Evolutionary conservation across 2,797 vertebrate genomes (phyloP).

Genomic region (Liparis tanakae): DNA sequence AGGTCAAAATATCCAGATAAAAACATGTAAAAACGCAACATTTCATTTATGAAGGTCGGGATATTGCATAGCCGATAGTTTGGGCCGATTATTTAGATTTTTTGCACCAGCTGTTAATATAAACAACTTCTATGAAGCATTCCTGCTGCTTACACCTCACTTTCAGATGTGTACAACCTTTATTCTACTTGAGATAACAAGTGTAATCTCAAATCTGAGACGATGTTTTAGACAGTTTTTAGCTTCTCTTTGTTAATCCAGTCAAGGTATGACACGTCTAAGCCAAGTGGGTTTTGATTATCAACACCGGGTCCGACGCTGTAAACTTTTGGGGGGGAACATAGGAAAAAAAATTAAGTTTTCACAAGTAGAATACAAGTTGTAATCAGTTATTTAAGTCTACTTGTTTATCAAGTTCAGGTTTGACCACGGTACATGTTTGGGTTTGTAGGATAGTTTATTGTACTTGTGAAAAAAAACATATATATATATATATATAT

Average conservation of each 20-base stretch:
- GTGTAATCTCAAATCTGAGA: too few relatives aligned
- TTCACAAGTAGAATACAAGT: neutral
- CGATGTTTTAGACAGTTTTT: too few relatives aligned
- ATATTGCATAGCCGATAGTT: neutral
- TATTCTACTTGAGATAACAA: neutral
- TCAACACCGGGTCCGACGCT: too few relatives aligned
- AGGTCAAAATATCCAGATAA: neutral
- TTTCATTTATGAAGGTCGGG: neutral
- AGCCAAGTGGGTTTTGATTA: too few relatives aligned
- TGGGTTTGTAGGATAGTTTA: neutral
- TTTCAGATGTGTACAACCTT: slow-evolving; percentile 1
- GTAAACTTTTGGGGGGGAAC: too few relatives aligned
- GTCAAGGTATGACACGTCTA: too few relatives aligned
- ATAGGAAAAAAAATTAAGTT: too few relatives aligned
- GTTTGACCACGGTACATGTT: neutral
- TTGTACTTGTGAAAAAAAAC: neutral
- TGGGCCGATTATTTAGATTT: neutral
- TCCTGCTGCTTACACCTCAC: neutral
- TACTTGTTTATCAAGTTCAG: neutral
- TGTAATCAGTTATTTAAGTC: neutral
- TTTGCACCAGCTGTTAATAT: neutral
- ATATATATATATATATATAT: neutral
- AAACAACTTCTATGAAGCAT: neutral
- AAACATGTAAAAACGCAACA: neutral
- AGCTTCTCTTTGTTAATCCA: too few relatives aligned